A percentile compares a stretch with the other conserved stretches of the same genome.
phyloP scores from a whole-genome alignment of 2,888 invertebrate species.

The Noctuana brunneofusca region DNA sequence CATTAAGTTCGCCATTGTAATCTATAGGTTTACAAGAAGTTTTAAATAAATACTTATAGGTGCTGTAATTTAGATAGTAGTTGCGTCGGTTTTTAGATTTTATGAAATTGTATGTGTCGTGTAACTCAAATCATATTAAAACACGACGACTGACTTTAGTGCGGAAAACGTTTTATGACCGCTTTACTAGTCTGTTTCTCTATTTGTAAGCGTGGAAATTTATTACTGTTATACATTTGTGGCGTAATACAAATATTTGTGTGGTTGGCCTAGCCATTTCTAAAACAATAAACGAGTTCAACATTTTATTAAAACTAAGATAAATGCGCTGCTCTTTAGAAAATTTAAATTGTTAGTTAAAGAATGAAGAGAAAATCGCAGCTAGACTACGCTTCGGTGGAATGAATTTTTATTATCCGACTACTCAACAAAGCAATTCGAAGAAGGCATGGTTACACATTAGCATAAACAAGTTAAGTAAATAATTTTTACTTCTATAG shows the following conservation, averaged over 20 bases:
- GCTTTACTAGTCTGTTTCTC: slow-evolving; percentile 16
- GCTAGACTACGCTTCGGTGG: not conserved
- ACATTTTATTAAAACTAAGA: slow-evolving; percentile 6
- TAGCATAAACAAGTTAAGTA: too few species aligned
- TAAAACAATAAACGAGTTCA: not conserved
- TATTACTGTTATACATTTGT: slow-evolving; percentile 27
- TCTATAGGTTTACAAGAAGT: too few species aligned
- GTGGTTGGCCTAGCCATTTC: slow-evolving; percentile 11
- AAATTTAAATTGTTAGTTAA: not conserved
- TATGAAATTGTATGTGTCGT: slow-evolving; percentile 29
- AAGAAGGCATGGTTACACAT: not conserved
- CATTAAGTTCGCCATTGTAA: too few species aligned
- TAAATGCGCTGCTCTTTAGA: not conserved
- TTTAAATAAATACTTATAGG: too few species aligned
- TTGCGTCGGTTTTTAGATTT: slow-evolving; percentile 16
- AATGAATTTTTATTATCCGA: not conserved
- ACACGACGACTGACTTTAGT: slow-evolving; percentile 19
- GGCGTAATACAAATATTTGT: slow-evolving; percentile 28
- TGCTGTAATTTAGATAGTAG: slow-evolving; percentile 27
- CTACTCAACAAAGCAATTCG: not conserved
- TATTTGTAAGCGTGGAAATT: slow-evolving; percentile 29
- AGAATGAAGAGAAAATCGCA: not conserved
- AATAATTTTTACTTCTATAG: too few species aligned
- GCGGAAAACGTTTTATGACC: slow-evolving; percentile 22
- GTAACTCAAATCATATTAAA: slow-evolving; percentile 30